These are phyloP conservation scores for Zaprionus davidi DNA, from an alignment of 1,140 invertebrate genomes.

Conservation along the genomic window DNA sequence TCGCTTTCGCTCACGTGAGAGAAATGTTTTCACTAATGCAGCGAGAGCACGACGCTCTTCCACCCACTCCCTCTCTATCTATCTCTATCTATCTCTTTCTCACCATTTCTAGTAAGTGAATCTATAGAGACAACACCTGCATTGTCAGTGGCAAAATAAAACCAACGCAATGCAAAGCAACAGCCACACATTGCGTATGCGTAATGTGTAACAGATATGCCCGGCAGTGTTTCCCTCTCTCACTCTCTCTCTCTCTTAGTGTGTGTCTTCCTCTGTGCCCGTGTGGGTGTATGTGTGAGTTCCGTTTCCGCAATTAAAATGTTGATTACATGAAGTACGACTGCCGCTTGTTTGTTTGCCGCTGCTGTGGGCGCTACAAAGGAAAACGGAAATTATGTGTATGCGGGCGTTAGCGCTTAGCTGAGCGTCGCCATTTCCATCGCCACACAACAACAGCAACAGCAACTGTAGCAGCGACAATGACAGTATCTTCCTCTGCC, in stretches of 20 bases:
- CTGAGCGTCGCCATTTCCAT: slow-evolving; percentile 39
- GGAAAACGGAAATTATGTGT: slow-evolving; percentile 79
- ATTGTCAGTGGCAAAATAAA: slow-evolving; percentile 19
- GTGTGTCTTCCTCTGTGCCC: slow-evolving; percentile 2
- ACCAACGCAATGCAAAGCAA: slow-evolving; percentile 33
- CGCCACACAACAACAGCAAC: slow-evolving; percentile 24
- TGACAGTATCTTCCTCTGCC: slow-evolving; percentile 16
- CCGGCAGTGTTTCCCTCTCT: not conserved
- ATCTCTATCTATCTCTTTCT: not conserved
- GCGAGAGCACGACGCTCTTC: not conserved
- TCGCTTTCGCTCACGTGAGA: slow-evolving; percentile 19
- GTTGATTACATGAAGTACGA: slow-evolving; percentile 82
- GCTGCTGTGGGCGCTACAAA: slow-evolving; percentile 72
- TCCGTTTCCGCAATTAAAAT: slow-evolving; percentile 81
- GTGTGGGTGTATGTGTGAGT: slow-evolving; percentile 61
- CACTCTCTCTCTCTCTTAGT: not conserved
- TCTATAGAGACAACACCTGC: slow-evolving; percentile 44
- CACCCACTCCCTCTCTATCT: not conserved
- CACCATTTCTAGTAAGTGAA: not conserved
- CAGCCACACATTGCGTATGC: slow-evolving; percentile 67
- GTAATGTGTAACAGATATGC: slow-evolving; percentile 76
- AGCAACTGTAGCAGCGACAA: slow-evolving; percentile 32
- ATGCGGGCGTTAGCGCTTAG: slow-evolving; percentile 74
- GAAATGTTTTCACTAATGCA: slow-evolving; percentile 48
- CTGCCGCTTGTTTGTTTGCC: slow-evolving; percentile 79